phyloP scores from a whole-genome alignment of 2,113 vertebrate species.

The Rhizomys pruinosus region DNA sequence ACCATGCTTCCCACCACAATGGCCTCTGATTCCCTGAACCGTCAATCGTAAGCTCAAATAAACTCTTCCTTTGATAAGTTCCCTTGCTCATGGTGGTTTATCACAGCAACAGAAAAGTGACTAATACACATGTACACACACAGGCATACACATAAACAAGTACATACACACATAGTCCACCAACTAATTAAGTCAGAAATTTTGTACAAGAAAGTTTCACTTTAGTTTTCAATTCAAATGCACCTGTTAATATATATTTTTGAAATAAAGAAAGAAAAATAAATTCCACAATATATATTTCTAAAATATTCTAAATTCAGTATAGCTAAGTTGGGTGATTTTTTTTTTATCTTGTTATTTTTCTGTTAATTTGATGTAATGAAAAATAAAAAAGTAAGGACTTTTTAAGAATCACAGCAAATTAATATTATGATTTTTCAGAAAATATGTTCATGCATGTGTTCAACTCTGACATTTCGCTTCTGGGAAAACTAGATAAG shows the following conservation, averaged over 20 bases:
- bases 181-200: not conserved
- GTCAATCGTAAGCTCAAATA: no score
- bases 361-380: not conserved
- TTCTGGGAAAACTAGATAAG: slow-evolving; percentile 16
- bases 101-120: not conserved
- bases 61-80: no score
- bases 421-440: not conserved
- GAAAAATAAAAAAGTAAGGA: not conserved
- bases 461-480: slow-evolving; percentile 43
- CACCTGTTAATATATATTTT: not conserved
- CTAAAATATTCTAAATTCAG: not conserved
- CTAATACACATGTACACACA: no score
- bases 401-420: not conserved
- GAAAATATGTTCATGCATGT: not conserved
- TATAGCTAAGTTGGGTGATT: not conserved
- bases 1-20: no score
- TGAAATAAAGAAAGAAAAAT: not conserved
- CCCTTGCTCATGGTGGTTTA: no score
- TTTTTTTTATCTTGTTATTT: not conserved
- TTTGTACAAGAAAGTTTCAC: not conserved
- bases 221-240: slow-evolving; percentile 13
- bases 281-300: not conserved
- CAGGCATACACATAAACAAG: not conserved
- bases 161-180: not conserved
- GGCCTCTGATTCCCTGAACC: no score